Evolutionary conservation across 2,797 vertebrate genomes (phyloP).

Genomic region (Hemibagrus guttatus): DNA sequence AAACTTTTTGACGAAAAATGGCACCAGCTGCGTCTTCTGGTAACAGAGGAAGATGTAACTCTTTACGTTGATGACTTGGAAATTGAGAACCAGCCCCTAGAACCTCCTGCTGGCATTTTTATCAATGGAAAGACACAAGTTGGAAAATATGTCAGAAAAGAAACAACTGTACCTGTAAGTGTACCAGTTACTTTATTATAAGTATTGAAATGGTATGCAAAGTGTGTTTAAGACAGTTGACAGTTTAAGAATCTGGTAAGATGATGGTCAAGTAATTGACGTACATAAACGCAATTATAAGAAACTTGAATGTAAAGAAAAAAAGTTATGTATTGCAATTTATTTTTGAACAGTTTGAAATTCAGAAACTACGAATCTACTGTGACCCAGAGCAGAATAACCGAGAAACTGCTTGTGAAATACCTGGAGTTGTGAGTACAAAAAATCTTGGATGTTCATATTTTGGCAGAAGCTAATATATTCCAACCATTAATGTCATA

Average conservation of each 20-base stretch:
- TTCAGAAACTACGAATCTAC: slow-evolving; percentile 96
- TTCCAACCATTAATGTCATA: slow-evolving; percentile 36
- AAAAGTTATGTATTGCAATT: neutral
- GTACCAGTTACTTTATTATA: slow-evolving; percentile 29
- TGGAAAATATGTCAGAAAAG: slow-evolving; percentile 93
- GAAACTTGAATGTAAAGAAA: neutral
- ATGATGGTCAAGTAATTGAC: neutral
- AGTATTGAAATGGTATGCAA: neutral
- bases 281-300: neutral
- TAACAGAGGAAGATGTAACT: slow-evolving; percentile 89
- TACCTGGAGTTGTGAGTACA: slow-evolving; percentile 92
- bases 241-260: neutral
- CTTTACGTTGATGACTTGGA: slow-evolving; percentile 91
- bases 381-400: slow-evolving; percentile 96
- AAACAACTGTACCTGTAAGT: slow-evolving; percentile 92
- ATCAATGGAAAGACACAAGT: slow-evolving; percentile 95
- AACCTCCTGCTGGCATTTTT: slow-evolving; percentile 91
- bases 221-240: neutral
- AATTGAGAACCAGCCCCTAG: slow-evolving; percentile 81
- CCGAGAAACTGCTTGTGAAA: slow-evolving; percentile 93
- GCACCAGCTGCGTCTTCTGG: slow-evolving; percentile 93
- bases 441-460: slow-evolving; percentile 41
- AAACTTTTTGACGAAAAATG: slow-evolving; percentile 92
- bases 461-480: slow-evolving; percentile 36
- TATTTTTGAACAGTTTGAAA: slow-evolving; percentile 82